phyloP scores from a whole-genome alignment of 2,797 vertebrate genomes.

The Platyrinchus mystaceus region DNA sequence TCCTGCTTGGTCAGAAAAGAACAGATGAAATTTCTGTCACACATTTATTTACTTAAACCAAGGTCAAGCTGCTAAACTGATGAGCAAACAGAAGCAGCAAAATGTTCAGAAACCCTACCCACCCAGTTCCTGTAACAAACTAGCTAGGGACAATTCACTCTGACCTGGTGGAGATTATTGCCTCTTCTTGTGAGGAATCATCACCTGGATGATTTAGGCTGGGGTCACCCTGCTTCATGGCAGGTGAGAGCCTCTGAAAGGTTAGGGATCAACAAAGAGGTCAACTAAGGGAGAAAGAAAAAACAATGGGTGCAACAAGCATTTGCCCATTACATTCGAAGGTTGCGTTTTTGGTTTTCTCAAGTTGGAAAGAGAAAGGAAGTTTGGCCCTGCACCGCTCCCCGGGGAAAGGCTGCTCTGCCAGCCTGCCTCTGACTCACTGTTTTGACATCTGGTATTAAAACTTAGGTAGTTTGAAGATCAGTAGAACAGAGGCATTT shows the following conservation, averaged over 20 bases:
- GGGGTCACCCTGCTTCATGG: fast-evolving
- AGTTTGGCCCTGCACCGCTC: background rate
- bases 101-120: background rate
- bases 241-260: background rate
- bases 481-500: background rate
- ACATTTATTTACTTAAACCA: background rate
- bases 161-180: background rate
- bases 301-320: background rate
- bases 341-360: background rate
- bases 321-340: background rate
- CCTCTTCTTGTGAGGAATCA: fast-evolving
- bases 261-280: background rate
- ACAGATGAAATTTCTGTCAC: background rate
- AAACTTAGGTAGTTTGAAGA: conserved; percentile 20
- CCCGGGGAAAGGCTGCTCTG: background rate
- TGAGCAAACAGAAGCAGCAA: background rate
- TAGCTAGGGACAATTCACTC: background rate
- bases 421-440: conserved; percentile 55
- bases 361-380: background rate
- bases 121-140: background rate
- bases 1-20: background rate
- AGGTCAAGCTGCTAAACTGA: background rate
- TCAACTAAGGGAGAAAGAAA: background rate
- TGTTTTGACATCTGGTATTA: conserved; percentile 49
- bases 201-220: background rate